A percentile compares a stretch with the other conserved stretches of the same genome.
These are phyloP conservation scores for Thunnus albacares DNA, from an alignment of 2,797 vertebrate species.

Conservation along the genomic window DNA sequence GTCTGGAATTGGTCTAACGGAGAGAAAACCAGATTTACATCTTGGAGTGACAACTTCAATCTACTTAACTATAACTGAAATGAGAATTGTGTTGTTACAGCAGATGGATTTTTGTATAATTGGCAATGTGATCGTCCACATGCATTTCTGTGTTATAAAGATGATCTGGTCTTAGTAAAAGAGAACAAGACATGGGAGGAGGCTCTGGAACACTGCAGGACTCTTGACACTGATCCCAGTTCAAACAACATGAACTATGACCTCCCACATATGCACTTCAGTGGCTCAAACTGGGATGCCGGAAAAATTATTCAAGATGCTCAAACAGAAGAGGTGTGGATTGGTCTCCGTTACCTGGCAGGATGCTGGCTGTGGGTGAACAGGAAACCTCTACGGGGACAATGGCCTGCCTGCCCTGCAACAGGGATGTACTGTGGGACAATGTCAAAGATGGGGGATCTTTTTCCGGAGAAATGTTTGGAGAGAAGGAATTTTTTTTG, in stretches of 20 bases:
- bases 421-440: slow-evolving; percentile 30
- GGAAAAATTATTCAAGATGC: neutral
- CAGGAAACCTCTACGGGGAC: neutral
- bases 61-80: neutral
- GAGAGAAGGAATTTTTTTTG: slow-evolving; percentile 38
- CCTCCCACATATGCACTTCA: neutral
- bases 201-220: slow-evolving; percentile 44
- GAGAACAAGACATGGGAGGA: slow-evolving; percentile 49
- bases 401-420: slow-evolving; percentile 15
- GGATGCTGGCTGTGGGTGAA: slow-evolving; percentile 46
- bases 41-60: rapidly evolving
- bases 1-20: slow-evolving; percentile 19
- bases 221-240: neutral
- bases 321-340: slow-evolving; percentile 35
- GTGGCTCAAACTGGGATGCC: neutral
- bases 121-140: rapidly evolving
- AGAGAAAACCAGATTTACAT: neutral
- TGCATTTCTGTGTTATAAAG: slow-evolving; percentile 22
- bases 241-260: neutral
- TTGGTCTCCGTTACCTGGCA: slow-evolving; percentile 43
- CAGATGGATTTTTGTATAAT: rapidly evolving
- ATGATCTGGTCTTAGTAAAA: slow-evolving; percentile 39
- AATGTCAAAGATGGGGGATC: neutral
- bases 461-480: neutral
- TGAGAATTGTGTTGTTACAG: neutral